Evolutionary conservation across 37 sponge, comb jelly and placozoan species (phyloP), one percentile per base, ranked within the genome.

Genomic region (Halisarca cf. caerulea): DNA sequence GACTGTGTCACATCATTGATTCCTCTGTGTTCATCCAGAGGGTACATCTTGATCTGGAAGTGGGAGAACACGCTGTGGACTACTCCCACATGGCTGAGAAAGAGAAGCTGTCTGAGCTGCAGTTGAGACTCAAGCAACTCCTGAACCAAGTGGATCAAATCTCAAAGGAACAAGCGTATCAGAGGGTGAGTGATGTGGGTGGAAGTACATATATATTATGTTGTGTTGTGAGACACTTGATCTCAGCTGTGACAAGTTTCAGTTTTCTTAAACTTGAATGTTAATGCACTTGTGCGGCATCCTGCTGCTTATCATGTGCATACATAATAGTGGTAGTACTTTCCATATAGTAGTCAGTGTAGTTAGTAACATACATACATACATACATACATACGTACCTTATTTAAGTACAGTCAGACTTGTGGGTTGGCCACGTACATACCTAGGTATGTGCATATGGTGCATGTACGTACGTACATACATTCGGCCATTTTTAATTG

Each of bases 91-190:
- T 98, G 18, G 94, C 91, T 40, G 94, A 94, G 21, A 98, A 92
- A 89, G 96, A 98, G 89, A 98, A 95, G 82, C 89, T 98, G 85
- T 89, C 81, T 53, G 99, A 98, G 75, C 85, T 98, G 7, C 99
- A 98, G 70, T 89, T 98, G 79, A 70, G 99, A 23, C 80, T 98
- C 5, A 83, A 96, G 55, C 96, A 98, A 85, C 89, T 98, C 33
- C 79, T 98, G 55, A 96, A 98, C 36, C 99, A 98, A 60, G 91
- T 96, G 21, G 99, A 96, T 58, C 99, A 98, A 86, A 98, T 98
- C 47, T 88, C 84, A 45, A 96, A 93, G 83, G 99, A 98, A 79
- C 99, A 98, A 58, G 93, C 87, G 25, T 98, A 98, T 60, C 99
- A 98, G 72, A 90, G 99, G 91, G 92, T 94, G 64, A 62, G 92